Conservation (phyloP, 2,888 invertebrate species). For the Eupsilia transversa region DNA sequence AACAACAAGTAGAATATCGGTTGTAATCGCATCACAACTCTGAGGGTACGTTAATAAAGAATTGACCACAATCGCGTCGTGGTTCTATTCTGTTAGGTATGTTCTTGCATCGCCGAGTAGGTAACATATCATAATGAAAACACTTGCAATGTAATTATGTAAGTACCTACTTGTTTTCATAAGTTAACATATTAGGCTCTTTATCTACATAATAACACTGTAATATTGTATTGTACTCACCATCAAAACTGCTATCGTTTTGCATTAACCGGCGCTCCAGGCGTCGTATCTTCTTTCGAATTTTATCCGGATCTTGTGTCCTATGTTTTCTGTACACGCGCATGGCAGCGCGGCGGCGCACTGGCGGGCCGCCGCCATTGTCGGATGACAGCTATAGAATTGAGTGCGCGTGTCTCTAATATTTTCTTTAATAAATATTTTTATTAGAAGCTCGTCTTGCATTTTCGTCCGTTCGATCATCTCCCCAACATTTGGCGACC, state of each 20-base stretch:
- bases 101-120: too few species aligned
- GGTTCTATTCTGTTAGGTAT: not conserved
- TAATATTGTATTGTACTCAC: not conserved
- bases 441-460: too few species aligned
- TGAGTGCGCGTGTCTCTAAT: too few species aligned
- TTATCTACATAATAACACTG: not conserved
- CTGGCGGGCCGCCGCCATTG: too few species aligned
- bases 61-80: constrained; percentile 1
- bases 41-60: not conserved
- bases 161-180: too few species aligned
- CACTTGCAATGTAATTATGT: too few species aligned
- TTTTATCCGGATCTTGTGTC: not conserved
- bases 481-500: too few species aligned
- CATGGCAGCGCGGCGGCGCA: too few species aligned
- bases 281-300: not conserved
- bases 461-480: too few species aligned
- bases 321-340: not conserved
- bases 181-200: not conserved
- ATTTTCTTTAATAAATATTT: too few species aligned
- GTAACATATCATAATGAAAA: too few species aligned
- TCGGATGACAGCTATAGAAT: too few species aligned
- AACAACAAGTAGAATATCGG: not conserved
- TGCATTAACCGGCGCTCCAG: not conserved
- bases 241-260: not conserved
- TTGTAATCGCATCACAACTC: not conserved